Conservation (phyloP, 2,113 vertebrate species). For the Setophaga petechia region DNA sequence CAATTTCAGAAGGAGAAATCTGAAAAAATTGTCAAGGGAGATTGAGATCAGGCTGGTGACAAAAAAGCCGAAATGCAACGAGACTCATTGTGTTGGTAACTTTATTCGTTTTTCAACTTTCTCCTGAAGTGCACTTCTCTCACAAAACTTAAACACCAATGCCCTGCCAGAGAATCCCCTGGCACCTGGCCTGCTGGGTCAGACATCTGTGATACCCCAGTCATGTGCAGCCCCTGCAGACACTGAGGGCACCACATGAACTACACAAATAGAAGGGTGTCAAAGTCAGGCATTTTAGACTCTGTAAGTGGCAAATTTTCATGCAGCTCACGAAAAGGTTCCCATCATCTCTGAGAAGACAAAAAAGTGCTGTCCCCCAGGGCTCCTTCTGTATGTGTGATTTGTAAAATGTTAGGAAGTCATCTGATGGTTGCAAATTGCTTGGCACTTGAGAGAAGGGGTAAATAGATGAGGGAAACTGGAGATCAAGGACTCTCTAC, state of each 20-base stretch:
- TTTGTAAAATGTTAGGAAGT: neutral
- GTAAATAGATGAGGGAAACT: neutral
- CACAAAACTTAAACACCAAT: rapidly evolving
- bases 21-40: neutral
- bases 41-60: neutral
- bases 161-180: neutral
- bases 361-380: neutral
- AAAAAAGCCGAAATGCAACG: neutral
- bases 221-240: neutral
- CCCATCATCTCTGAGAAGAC: neutral
- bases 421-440: neutral
- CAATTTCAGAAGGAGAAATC: neutral
- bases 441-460: neutral
- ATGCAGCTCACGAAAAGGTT: neutral
- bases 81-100: neutral
- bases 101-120: neutral
- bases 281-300: neutral
- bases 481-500: neutral
- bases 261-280: neutral
- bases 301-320: neutral
- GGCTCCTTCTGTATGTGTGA: neutral
- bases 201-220: neutral
- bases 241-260: neutral
- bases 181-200: neutral
- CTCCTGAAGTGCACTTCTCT: neutral